Base-by-base conservation (phyloP, 1,140 invertebrate species). In the Neodiprion lecontei region DNA sequence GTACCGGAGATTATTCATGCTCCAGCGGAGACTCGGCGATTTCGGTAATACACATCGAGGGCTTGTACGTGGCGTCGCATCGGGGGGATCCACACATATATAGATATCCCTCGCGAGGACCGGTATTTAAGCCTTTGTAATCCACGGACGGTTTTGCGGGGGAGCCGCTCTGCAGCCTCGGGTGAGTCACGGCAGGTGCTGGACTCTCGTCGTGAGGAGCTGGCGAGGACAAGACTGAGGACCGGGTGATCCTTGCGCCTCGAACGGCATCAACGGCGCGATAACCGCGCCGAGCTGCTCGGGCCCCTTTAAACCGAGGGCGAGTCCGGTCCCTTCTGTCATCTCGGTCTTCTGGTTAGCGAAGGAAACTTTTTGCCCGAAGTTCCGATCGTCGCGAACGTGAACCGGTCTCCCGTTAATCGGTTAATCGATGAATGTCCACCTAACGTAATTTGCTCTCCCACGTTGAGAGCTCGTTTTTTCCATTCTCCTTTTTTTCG, bases 51-150 rank as follows among this genome's bases (percentile, higher is more conserved):
- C 53, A 12, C 53, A 17, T 61, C 53, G 53, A 61, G 53, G 53
- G 8, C 28, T 5, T 40, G 28, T 40, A 40, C 28, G 2, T 40
- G 28, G 28, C 28, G 28, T 40, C 28, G 28, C 28, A 5, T 40
- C 28, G 28, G 28, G 28, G 17, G 28, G 28, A 40, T 40, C 28
- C 5, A 40, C 4, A 12, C n/a, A 9, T 61, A 17, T 77, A 79
- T 79, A 77, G 77, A 82, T 81, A 80, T 72, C 76, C 74, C 76
- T 75, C 77, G 79, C 81, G 53, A 61, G 53, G 53, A 81, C 79
- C 79, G 81, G 80, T 83, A 85, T 85, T 85, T 85, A 84, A 83
- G 83, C 83, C 84, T 85, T 84, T 84, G 82, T 85, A 84, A 84
- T 85, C 84, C 79, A 80, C 79, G 72, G 47, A 83, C 53, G 82